phyloP scores from a whole-genome alignment of 2,797 vertebrate species.

The Enteromius viviparus region DNA sequence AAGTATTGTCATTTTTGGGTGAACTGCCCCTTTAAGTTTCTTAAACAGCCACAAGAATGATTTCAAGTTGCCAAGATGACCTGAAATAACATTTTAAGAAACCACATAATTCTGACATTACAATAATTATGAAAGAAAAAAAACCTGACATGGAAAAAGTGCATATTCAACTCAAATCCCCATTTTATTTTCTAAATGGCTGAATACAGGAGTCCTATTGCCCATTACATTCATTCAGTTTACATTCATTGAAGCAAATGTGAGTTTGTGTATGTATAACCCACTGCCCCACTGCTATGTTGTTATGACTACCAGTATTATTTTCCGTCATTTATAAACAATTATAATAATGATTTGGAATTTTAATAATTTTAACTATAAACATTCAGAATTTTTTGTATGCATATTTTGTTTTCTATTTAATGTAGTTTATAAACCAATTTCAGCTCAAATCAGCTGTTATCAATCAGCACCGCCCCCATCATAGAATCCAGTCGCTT shows the following conservation, averaged over 20 bases:
- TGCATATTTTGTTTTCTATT: no score
- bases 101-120: not conserved
- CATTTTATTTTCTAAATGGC: not conserved
- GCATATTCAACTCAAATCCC: not conserved
- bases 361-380: not conserved
- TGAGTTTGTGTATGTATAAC: not conserved
- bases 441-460: no score
- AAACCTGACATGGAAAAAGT: not conserved
- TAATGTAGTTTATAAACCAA: no score
- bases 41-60: not conserved
- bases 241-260: not conserved
- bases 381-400: no score
- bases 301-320: not conserved
- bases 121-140: not conserved
- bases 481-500: no score
- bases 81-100: slow-evolving; percentile 3
- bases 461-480: no score
- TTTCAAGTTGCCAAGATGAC: not conserved
- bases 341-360: not conserved
- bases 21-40: not conserved
- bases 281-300: not conserved
- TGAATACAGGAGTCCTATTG: not conserved
- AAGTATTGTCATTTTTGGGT: not conserved
- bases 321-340: not conserved
- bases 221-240: not conserved